A percentile compares a stretch with the other conserved stretches of the same genome.
Evolutionary conservation across 2,113 vertebrate species (phyloP).

Genomic region (Pangasianodon gigas): DNA sequence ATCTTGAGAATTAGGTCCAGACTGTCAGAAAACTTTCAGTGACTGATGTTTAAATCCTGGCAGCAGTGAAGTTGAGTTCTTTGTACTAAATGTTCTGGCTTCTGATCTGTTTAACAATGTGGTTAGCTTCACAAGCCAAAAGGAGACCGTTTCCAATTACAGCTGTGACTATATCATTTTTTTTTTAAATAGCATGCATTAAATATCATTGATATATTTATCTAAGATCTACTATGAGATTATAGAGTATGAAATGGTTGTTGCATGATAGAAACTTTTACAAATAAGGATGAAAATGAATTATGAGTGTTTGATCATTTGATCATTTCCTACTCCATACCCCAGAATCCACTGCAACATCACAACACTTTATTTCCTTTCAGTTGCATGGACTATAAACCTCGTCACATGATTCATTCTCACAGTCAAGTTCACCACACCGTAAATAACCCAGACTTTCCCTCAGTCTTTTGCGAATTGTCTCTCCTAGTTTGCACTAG

Average conservation of each 20-base stretch:
- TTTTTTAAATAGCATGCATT: neutral
- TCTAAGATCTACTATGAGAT: neutral
- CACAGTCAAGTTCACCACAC: neutral
- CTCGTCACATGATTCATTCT: too few relatives aligned
- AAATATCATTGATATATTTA: neutral
- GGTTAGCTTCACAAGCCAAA: neutral
- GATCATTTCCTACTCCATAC: too few relatives aligned
- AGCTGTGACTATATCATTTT: neutral
- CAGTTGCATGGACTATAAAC: too few relatives aligned
- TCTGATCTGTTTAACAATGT: neutral
- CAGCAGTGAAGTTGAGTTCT: slow-evolving; percentile 23
- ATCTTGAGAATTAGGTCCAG: neutral
- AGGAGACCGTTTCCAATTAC: neutral
- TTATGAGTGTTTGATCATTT: neutral
- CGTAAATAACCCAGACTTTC: neutral
- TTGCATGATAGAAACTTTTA: neutral
- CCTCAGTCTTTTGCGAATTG: neutral
- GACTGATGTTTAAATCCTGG: slow-evolving; percentile 36
- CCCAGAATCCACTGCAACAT: too few relatives aligned
- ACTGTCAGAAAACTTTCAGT: neutral
- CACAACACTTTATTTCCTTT: too few relatives aligned
- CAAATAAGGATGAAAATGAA: neutral
- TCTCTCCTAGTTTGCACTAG: neutral
- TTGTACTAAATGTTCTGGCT: slow-evolving; percentile 39
- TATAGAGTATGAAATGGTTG: neutral